A percentile compares a stretch with the other conserved stretches of the same genome.
Conservation (phyloP, 2,888 invertebrate genomes). For the Lamellibrachia satsuma region DNA sequence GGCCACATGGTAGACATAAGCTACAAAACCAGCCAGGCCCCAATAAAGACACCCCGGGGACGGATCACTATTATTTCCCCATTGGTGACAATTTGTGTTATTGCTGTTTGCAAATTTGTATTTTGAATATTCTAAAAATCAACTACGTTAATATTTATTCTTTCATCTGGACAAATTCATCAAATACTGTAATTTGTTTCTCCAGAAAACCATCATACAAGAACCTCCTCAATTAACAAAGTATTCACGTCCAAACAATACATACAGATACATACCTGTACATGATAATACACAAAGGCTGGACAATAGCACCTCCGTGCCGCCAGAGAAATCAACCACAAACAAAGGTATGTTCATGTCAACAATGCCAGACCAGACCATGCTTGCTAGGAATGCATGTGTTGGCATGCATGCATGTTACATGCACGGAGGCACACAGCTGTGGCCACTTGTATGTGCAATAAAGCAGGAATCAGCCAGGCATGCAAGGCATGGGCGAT, state of each 20-base stretch:
- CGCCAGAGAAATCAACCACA: neutral
- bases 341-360: slow-evolving; percentile 9
- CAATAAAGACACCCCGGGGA: neutral
- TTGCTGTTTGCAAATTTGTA: too few relatives aligned
- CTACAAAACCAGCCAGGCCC: neutral
- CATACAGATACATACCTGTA: neutral
- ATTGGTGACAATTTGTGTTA: too few relatives aligned
- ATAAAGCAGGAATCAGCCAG: neutral
- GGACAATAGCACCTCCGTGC: neutral
- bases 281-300: neutral
- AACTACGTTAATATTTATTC: too few relatives aligned
- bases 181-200: too few relatives aligned
- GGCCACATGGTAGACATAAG: neutral
- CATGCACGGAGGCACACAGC: neutral
- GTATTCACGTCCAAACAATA: neutral
- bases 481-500: neutral
- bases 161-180: too few relatives aligned
- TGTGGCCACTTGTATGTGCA: neutral
- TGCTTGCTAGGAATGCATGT: neutral
- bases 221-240: neutral
- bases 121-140: too few relatives aligned
- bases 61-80: too few relatives aligned
- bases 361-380: neutral
- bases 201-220: neutral
- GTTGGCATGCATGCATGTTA: neutral